phyloP scores from a whole-genome alignment of 2,797 vertebrate genomes.

The Gymnocypris eckloni region DNA sequence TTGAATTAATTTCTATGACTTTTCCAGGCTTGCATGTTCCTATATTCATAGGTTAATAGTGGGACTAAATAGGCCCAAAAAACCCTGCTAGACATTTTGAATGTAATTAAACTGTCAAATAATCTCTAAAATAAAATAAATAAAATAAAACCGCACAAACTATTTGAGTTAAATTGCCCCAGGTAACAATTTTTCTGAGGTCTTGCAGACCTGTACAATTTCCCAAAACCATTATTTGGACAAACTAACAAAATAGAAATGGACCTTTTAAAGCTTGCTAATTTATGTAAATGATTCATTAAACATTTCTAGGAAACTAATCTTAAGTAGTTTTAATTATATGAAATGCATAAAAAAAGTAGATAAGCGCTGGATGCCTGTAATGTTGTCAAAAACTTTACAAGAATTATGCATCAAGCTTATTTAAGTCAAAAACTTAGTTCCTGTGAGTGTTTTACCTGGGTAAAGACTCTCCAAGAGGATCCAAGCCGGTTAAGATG shows the following conservation, averaged over 20 bases:
- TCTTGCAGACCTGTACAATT: conserved; percentile 12
- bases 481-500: conserved; percentile 92
- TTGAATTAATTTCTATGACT: not conserved
- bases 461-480: conserved; percentile 92
- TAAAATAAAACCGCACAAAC: not conserved
- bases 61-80: not conserved
- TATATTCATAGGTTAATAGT: not conserved
- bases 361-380: not conserved
- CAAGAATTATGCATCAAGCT: not conserved
- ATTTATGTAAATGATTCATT: not conserved
- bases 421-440: not conserved
- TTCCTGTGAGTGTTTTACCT: conserved; percentile 74
- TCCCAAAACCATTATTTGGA: conserved; percentile 8
- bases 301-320: not conserved
- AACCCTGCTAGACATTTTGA: no score
- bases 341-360: conserved; percentile 5
- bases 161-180: not conserved
- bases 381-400: not conserved
- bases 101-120: not conserved
- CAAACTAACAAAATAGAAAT: not conserved
- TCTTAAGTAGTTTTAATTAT: not conserved
- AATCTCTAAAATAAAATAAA: not conserved
- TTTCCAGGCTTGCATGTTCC: not conserved
- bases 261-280: not conserved
- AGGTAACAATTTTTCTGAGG: conserved; percentile 15